Evolutionary conservation across 2,113 vertebrate species (phyloP).

Genomic region (Myodes glareolus): DNA sequence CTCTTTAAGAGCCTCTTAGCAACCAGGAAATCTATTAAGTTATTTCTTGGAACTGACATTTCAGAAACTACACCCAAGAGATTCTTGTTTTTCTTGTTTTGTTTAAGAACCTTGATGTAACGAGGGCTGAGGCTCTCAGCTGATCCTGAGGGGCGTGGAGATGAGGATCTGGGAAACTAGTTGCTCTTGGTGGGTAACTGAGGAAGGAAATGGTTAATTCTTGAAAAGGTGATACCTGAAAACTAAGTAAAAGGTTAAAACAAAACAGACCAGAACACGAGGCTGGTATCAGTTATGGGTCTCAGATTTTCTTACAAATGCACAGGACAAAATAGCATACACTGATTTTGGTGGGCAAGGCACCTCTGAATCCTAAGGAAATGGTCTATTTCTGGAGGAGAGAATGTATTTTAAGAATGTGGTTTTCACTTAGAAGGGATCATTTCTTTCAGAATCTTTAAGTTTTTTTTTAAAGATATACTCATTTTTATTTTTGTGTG

Average conservation of each 20-base stretch:
- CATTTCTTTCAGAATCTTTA: not conserved
- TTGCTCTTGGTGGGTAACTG: not conserved
- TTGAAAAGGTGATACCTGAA: not conserved
- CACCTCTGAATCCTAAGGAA: not conserved
- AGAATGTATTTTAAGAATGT: not conserved
- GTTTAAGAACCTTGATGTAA: not conserved
- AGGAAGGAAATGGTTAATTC: not conserved
- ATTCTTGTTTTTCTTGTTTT: not conserved
- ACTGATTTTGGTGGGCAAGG: not conserved
- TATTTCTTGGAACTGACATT: constrained; percentile 19
- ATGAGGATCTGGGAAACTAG: not conserved
- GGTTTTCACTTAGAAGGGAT: not conserved
- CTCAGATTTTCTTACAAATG: constrained; percentile 10
- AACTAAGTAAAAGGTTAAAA: constrained; percentile 5
- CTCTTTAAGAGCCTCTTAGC: not conserved
- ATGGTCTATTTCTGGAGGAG: not conserved
- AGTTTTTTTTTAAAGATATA: not conserved
- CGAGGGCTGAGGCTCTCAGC: not conserved
- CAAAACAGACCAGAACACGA: not conserved
- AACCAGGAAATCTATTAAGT: not conserved
- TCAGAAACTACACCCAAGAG: not conserved
- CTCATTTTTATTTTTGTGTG: not conserved
- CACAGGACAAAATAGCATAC: not conserved
- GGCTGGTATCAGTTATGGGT: not conserved
- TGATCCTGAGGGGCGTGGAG: not conserved